Conservation (phyloP, 2,888 invertebrate genomes). For the Diarsia dahlii region DNA sequence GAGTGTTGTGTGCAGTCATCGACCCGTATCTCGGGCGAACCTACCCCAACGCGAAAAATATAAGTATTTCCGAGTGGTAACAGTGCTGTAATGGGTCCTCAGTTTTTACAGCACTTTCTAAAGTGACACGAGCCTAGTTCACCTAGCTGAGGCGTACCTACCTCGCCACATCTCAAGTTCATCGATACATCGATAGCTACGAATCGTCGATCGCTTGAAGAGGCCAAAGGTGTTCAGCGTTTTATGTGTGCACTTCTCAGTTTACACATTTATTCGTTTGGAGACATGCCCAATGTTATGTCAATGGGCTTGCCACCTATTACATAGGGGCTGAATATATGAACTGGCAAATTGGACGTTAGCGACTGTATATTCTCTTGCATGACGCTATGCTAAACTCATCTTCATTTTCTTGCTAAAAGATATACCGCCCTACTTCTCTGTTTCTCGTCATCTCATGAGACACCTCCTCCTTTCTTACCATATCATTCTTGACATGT, state of each 20-base stretch:
- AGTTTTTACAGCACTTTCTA: slow-evolving; percentile 59
- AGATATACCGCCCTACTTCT: too few relatives aligned
- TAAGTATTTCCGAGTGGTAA: slow-evolving; percentile 60
- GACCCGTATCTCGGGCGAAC: slow-evolving; percentile 84
- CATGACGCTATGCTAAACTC: neutral
- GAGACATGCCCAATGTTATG: slow-evolving; percentile 45
- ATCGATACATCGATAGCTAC: slow-evolving; percentile 6
- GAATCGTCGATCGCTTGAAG: slow-evolving; percentile 13
- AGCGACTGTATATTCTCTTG: neutral
- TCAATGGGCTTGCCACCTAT: slow-evolving; percentile 21
- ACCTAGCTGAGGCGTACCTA: neutral
- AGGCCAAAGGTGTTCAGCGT: slow-evolving; percentile 21
- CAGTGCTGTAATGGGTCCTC: slow-evolving; percentile 52
- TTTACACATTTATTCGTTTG: slow-evolving; percentile 36
- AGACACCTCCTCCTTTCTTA: too few relatives aligned
- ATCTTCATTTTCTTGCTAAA: too few relatives aligned
- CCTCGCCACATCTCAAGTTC: slow-evolving; percentile 12
- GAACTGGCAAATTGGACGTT: slow-evolving; percentile 5
- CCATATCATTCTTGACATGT: too few relatives aligned
- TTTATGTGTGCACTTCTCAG: slow-evolving; percentile 28
- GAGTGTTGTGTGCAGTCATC: slow-evolving; percentile 79
- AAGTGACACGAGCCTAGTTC: slow-evolving; percentile 19
- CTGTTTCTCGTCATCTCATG: too few relatives aligned
- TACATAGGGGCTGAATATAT: slow-evolving; percentile 17
- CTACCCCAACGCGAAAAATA: slow-evolving; percentile 88